Evolutionary conservation across 2,113 vertebrate genomes (phyloP), one percentile per base, ranked within the genome.

Genomic region (Heptranchias perlo): DNA sequence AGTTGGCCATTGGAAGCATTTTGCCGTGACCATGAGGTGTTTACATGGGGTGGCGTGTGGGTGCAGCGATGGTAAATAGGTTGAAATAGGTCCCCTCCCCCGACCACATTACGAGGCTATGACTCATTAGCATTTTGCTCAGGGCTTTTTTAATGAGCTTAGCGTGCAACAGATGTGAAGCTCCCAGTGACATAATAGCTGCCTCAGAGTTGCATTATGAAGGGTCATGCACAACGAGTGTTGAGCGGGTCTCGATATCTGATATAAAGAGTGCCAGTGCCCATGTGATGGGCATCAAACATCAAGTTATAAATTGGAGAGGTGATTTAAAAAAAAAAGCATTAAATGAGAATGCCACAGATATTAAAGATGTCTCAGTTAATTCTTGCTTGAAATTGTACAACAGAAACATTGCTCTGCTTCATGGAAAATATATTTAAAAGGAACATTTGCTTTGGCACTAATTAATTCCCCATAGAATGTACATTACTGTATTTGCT

Each of bases 401-500:
- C 64, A 69, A 52, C 64, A 69, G 94, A 95, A 16, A 47, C 23
- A 3, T 69, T 95, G 65, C 13, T 67, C 47, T 95, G 65, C 47
- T 49, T 49, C 35, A 47, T 52, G 47, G 25, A 95, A 67, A 16
- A 73, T 95, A 6, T 69, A 95, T 95, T 95, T 67, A 35, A 35
- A 28, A 69, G 10, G 25, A 69, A 52, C 93, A 73, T 69, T 95
- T 95, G 94, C 21, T 31, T 67, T 69, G n/a, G 44, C 47, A 95
- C 64, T 95, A 95, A 95, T 69, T 67, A 69, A 94, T 95, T 69
- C 39, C 65, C 94, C 65, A 13, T 31, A 49, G 65, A 47, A 47
- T 69, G 25, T 69, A 28, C 7, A 73, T 13, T 69, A 73, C n/a
- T n/a, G n/a, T n/a, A n/a, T 73, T 52, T 91, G 28, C 65, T 95